phyloP scores from a whole-genome alignment of 2,113 vertebrate genomes.

The Epinephelus moara region DNA sequence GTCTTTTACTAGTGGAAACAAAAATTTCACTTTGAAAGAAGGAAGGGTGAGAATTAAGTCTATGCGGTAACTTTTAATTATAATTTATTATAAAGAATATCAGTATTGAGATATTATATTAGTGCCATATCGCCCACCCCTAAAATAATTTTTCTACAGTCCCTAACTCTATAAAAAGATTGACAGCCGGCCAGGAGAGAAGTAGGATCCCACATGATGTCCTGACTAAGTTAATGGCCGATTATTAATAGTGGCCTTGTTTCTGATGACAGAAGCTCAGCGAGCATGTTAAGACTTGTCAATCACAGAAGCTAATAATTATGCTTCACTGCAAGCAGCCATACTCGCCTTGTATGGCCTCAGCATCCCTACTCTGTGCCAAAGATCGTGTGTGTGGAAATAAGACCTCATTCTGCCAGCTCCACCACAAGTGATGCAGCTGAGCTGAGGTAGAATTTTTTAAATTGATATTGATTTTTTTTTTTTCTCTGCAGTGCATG shows the following conservation, averaged over 20 bases:
- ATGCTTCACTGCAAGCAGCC: constrained; percentile 14
- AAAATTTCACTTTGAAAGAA: no score
- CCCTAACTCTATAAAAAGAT: neutral
- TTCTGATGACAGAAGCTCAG: constrained; percentile 30
- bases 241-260: constrained; percentile 23
- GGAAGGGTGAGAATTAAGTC: no score
- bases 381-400: constrained; percentile 18
- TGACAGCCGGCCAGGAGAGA: neutral
- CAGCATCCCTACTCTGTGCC: constrained; percentile 14
- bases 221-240: neutral
- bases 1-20: no score
- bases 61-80: no score
- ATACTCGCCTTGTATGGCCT: neutral
- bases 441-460: constrained; percentile 25
- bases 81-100: no score
- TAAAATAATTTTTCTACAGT: neutral
- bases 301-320: constrained; percentile 34
- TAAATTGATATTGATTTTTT: neutral
- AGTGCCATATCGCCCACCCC: no score
- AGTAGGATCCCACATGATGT: neutral
- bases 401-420: constrained; percentile 67
- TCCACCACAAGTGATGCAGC: constrained; percentile 12
- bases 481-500: neutral
- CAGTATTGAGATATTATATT: no score
- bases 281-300: neutral